phyloP scores from a whole-genome alignment of 1,140 invertebrate species.

The Helicoverpa zea region DNA sequence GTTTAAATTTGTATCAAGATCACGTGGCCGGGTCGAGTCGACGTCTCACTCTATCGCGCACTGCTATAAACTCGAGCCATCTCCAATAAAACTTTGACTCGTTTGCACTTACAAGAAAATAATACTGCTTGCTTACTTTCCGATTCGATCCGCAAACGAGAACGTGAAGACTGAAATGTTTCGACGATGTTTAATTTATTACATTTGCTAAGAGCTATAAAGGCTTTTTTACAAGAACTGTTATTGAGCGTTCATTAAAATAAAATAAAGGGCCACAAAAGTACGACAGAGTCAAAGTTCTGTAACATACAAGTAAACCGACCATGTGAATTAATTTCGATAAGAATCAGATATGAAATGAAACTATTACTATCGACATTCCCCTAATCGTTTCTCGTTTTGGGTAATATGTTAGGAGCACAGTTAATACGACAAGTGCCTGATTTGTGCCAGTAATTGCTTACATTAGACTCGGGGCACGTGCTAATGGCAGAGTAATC shows the following conservation, averaged over 20 bases:
- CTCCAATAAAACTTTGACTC: conserved; percentile 47
- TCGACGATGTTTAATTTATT: conserved; percentile 8
- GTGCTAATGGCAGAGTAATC: neutral
- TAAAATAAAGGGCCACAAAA: no score
- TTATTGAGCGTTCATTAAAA: no score
- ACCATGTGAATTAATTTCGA: no score
- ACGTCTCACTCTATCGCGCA: conserved; percentile 31
- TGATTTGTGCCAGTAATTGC: neutral
- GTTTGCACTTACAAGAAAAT: conserved; percentile 45
- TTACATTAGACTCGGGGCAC: neutral
- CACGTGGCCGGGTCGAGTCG: conserved; percentile 31
- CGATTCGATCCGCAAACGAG: neutral
- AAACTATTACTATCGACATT: no score
- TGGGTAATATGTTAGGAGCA: no score
- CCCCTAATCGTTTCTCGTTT: no score
- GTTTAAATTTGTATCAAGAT: conserved; percentile 45
- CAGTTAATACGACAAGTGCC: neutral
- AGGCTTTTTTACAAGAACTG: no score
- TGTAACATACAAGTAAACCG: no score
- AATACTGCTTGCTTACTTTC: conserved; percentile 43
- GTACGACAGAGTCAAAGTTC: no score
- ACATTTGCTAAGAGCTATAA: neutral
- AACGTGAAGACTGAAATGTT: neutral
- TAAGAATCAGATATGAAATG: no score
- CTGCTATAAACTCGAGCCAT: conserved; percentile 39